These are phyloP conservation scores for Euschistus heros DNA, from an alignment of 1,140 invertebrate genomes.

Conservation along the genomic window DNA sequence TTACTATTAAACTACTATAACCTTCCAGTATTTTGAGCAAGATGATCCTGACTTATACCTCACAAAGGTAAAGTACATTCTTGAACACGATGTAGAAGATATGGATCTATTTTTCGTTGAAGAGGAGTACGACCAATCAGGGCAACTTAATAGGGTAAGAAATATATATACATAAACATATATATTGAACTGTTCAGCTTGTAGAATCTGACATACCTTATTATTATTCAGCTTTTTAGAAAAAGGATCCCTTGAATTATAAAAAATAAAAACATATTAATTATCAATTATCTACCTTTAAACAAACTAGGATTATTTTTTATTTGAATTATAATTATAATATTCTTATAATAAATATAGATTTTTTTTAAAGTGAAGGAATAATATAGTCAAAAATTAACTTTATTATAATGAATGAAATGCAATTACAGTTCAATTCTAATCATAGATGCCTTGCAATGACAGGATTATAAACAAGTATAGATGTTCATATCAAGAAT, in stretches of 20 bases:
- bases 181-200: too few relatives aligned
- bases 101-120: slow-evolving; percentile 81
- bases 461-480: too few relatives aligned
- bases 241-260: not conserved
- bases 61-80: slow-evolving; percentile 82
- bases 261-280: not conserved
- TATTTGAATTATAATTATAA: not conserved
- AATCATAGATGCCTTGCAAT: too few relatives aligned
- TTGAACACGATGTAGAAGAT: slow-evolving; percentile 78
- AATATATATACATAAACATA: too few relatives aligned
- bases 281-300: not conserved
- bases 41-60: slow-evolving; percentile 89
- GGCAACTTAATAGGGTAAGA: slow-evolving; percentile 56
- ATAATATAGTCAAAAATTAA: too few relatives aligned
- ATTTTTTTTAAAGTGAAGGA: not conserved
- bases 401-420: too few relatives aligned
- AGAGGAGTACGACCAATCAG: slow-evolving; percentile 72
- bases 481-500: too few relatives aligned
- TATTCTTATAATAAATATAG: not conserved
- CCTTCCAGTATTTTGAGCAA: slow-evolving; percentile 80
- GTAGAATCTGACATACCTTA: not conserved
- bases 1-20: slow-evolving; percentile 7
- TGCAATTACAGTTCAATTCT: too few relatives aligned
- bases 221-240: not conserved
- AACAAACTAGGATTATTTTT: not conserved